Base-by-base conservation (phyloP, 1,140 invertebrate species). In the Carposina sasakii region DNA sequence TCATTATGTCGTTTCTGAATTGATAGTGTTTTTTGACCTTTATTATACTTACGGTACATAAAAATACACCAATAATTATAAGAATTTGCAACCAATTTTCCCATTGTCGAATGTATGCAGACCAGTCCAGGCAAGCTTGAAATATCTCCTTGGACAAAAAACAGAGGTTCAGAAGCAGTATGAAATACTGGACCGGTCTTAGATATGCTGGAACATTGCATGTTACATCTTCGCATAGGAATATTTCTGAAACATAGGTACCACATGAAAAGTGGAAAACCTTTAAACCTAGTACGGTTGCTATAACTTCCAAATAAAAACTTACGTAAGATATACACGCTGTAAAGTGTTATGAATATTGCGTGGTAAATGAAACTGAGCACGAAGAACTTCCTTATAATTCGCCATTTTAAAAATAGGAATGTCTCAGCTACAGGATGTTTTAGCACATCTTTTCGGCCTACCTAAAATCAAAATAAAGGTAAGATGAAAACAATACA, bases 1-100 rank as follows among this genome's bases (percentile, higher is more conserved):
- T n/a, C n/a, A n/a, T n/a, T n/a, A n/a, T n/a, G n/a, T n/a, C n/a
- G n/a, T n/a, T n/a, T n/a, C n/a, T n/a, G n/a, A n/a, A n/a, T n/a
- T n/a, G n/a, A n/a, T n/a, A n/a, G n/a, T n/a, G n/a, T n/a, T 40
- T 33, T 24, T 31, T 31, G 21, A 20, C 6, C 12, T 44, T 19
- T 41, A 20, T 0, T 28, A 37, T 33, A 63, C 79, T 71, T 67
- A 88, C 88, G 30, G 89, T 87, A 59, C 88, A 90, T 1, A 90
- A 62, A 58, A 91, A 88, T 9, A 93, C 86, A 60, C 88, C 84
- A 16, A 91, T 71, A 16, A 95, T 91, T 23, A 94, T 92, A 6
- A 90, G 79, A 88, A 92, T 91, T 64, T 95, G 93, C 16, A 95
- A 85, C 88, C 91, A 93, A 76, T 95, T 95, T 69, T 96, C 94